Evolutionary conservation across 2,113 vertebrate genomes (phyloP), one percentile per base, ranked within the genome.

Genomic region (Crotalus helleri): DNA sequence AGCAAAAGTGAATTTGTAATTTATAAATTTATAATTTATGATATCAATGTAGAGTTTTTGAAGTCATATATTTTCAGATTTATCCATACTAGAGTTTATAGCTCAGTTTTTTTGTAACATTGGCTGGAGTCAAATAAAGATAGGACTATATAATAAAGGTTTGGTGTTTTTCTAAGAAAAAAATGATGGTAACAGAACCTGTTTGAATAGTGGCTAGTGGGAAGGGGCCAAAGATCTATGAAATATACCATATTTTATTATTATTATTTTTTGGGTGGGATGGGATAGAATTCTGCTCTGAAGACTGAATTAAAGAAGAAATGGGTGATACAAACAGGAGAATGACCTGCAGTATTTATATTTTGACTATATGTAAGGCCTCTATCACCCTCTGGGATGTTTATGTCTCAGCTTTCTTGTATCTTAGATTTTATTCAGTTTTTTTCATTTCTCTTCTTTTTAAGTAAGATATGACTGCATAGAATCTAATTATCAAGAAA

Each of bases 401-500:
- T 87, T 85, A 58, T 90, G 5, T 26, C 59, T 19, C 29, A 3
- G 17, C 7, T 88, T 91, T 94, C 39, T 26, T 86, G 55, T 9
- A 58, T 92, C 19, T 1, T 1, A 59, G 4, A 29, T 74, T 51
- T 89, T 85, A 0, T 11, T 9, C 9, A 5, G 8, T 1, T 0
- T 85, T 39, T 81, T 21, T 92, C 29, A 2, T 1, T 1, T 61
- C 23, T 87, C 4, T 87, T 91, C 19, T 55, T 69, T n/a, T 19
- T 6, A 85, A 59, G 6, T 8, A 39, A 88, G 51, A 91, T 89
- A n/a, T 55, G 10, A 3, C 57, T 74, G 87, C 89, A 87, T 54
- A 51, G 64, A 91, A 87, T 57, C 24, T 51, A 89, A n/a, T 87
- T 91, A n/a, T 54, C 44, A 88, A 91, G 81, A 94, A 94, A 94